These are phyloP conservation scores for Phasianus colchicus DNA, from an alignment of 2,113 vertebrate genomes.

Conservation along the genomic window DNA sequence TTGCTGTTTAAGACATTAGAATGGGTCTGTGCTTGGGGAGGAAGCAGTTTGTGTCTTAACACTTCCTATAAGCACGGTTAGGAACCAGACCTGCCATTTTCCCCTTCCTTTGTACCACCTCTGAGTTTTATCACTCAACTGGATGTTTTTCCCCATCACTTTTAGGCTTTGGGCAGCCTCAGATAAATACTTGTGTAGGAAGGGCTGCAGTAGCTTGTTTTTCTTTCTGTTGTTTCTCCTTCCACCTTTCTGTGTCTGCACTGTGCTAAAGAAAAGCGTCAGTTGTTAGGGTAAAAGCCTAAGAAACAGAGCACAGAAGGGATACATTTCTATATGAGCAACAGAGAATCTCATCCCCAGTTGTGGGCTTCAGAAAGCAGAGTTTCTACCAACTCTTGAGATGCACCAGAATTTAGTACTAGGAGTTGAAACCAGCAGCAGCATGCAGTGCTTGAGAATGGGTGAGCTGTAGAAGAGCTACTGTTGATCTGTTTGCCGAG, in stretches of 20 bases:
- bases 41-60: not conserved
- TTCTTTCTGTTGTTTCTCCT: not conserved
- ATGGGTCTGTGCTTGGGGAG: not conserved
- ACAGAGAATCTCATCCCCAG: too few species aligned
- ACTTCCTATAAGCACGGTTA: not conserved
- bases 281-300: not conserved
- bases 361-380: not conserved
- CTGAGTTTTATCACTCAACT: not conserved
- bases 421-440: not conserved
- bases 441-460: not conserved
- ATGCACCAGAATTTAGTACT: not conserved
- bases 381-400: not conserved
- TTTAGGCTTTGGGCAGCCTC: not conserved
- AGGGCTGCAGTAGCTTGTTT: not conserved
- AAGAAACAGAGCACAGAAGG: not conserved
- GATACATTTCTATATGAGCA: rapidly evolving
- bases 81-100: not conserved
- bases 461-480: not conserved
- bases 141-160: not conserved
- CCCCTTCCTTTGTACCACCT: not conserved
- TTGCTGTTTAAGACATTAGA: not conserved
- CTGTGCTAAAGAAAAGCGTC: not conserved
- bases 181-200: rapidly evolving
- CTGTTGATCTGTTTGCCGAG: not conserved
- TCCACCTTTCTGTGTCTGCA: not conserved